Evolutionary conservation across 2,888 invertebrate genomes (phyloP), one percentile per base, ranked within the genome.

Genomic region (Caenorhabditis sp.): DNA sequence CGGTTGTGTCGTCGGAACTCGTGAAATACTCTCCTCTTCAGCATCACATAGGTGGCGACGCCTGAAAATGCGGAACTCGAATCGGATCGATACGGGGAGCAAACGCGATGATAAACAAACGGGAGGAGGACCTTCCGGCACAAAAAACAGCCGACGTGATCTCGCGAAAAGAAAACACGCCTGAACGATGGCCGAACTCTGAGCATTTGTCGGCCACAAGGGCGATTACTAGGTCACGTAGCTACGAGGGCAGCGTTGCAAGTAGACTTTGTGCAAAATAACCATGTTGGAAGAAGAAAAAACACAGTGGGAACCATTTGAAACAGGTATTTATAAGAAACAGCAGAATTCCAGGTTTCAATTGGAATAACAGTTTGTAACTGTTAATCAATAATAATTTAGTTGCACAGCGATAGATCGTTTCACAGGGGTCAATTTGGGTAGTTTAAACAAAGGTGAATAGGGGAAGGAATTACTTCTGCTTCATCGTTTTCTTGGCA

Each of bases 1-100:
- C 84, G 50, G 40, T 71, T 77, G 47, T 76, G 60, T n/a, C 85
- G 71, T 13, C 81, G 72, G 53, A 78, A 65, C 65, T 82, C 72
- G 47, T 50, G 28, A n/a, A 82, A 51, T 55, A 82, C 32, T 55
- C 55, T 68, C 61, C 64, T 78, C 61, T 82, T 82, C 78, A 82
- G 78, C 82, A 82, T 82, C 24, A 82, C 81, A 81, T 81, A 76
- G 40, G 76, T 50, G 51, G 32, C n/a, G 3, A 9, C 20, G 35
- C 56, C 74, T 74, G 60, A 72, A 72, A 40, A 28, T 0, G 2
- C 24, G 6, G 20, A 22, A 47, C n/a, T 18, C 58, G 37, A 32
- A 32, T 56, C 26, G 9, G 58, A 65, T 67, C 60, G 35, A 74
- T 65, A 40, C 37, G 28, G 13, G 6, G 22, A 20, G 11, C n/a